Evolutionary conservation across 2,113 vertebrate species (phyloP).

Genomic region (Eclectus roratus): DNA sequence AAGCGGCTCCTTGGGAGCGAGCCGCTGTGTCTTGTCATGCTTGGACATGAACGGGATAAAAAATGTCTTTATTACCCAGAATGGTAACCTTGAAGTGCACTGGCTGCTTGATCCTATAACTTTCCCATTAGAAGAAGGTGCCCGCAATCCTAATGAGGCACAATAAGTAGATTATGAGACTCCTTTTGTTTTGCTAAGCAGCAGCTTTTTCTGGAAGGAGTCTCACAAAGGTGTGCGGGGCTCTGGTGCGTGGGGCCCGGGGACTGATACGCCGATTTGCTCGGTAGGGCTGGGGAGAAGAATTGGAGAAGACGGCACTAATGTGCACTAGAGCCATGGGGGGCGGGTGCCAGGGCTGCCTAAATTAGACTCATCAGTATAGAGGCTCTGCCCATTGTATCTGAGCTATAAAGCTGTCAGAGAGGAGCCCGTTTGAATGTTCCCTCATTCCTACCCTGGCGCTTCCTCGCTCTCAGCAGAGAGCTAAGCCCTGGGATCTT

Average conservation of each 20-base stretch:
- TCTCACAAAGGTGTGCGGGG: slow-evolving; percentile 58
- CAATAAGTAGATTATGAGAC: slow-evolving; percentile 70
- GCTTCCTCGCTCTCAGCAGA: slow-evolving; percentile 52
- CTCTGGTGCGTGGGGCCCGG: neutral
- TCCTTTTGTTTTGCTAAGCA: slow-evolving; percentile 70
- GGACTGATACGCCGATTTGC: slow-evolving; percentile 7
- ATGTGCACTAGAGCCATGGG: neutral
- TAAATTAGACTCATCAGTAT: slow-evolving; percentile 47
- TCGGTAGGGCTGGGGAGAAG: neutral
- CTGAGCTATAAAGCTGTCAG: slow-evolving; percentile 76
- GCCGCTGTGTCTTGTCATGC: slow-evolving; percentile 59
- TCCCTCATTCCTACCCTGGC: slow-evolving; percentile 20
- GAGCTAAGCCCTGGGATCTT: slow-evolving; percentile 45
- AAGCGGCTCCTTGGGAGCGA: slow-evolving; percentile 39
- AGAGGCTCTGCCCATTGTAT: slow-evolving; percentile 71
- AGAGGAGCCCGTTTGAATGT: slow-evolving; percentile 44
- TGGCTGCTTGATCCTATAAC: slow-evolving; percentile 60
- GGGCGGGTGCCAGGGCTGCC: slow-evolving; percentile 38
- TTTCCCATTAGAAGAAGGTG: slow-evolving; percentile 58
- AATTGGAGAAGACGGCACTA: neutral
- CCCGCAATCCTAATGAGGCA: slow-evolving; percentile 64
- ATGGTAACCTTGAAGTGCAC: slow-evolving; percentile 55
- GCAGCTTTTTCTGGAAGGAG: slow-evolving; percentile 42
- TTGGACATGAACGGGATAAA: slow-evolving; percentile 44
- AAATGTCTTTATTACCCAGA: slow-evolving; percentile 70